These are phyloP conservation scores for Chirona hameri DNA, from an alignment of 2,888 invertebrate genomes.

Conservation along the genomic window DNA sequence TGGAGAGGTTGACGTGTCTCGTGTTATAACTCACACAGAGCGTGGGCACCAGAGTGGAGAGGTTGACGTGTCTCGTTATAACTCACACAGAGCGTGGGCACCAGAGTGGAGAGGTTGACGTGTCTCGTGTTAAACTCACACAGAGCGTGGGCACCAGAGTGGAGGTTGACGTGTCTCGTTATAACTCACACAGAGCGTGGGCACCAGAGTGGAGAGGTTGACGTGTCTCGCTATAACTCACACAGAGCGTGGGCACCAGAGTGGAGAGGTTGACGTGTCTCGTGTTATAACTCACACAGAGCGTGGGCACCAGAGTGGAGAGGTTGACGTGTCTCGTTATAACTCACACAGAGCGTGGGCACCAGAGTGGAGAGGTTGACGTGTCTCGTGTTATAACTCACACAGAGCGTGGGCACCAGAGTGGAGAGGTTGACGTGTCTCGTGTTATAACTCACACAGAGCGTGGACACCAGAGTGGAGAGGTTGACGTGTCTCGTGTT, in stretches of 20 bases:
- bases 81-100: constrained; percentile 89
- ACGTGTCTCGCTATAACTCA: constrained; percentile 90
- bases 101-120: constrained; percentile 85
- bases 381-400: too few relatives aligned
- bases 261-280: constrained; percentile 88
- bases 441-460: too few relatives aligned
- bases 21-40: too few relatives aligned
- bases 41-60: constrained; percentile 85
- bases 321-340: constrained; percentile 90
- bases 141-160: constrained; percentile 87
- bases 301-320: constrained; percentile 82
- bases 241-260: constrained; percentile 86
- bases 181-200: too few relatives aligned
- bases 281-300: too few relatives aligned
- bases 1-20: constrained; percentile 85
- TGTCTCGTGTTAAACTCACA: too few relatives aligned
- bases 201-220: constrained; percentile 85
- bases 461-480: constrained; percentile 82
- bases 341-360: too few relatives aligned
- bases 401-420: constrained; percentile 86
- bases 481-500: constrained; percentile 90
- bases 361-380: constrained; percentile 89
- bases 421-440: constrained; percentile 88
- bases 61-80: constrained; percentile 87
- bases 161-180: constrained; percentile 84